Base-by-base conservation (phyloP, 2,113 vertebrate genomes). In the Halcyon senegalensis region DNA sequence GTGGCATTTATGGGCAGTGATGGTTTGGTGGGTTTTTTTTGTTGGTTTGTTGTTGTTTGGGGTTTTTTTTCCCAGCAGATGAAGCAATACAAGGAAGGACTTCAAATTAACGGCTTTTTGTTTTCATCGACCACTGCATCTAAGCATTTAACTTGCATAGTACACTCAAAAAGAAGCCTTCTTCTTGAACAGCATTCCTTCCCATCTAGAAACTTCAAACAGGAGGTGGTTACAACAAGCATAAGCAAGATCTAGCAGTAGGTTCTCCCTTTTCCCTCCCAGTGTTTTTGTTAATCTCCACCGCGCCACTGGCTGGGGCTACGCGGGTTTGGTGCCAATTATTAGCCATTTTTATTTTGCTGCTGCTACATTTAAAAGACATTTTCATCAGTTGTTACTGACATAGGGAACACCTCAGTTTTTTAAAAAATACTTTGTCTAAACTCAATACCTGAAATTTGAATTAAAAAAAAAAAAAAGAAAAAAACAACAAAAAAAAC, bases 61-160 rank as follows among this genome's bases (percentile, higher is more conserved):
- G 37, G 30, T 31, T 43, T 24, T 39, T 39, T 68, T 59, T 48
- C 62, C 5, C 74, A 81, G 58, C 51, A 66, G 55, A 75, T 85
- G 81, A 93, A 94, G 60, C 28, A 23, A 78, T 28, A 76, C 58
- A 51, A 84, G 90, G 87, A 90, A 95, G 79, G 87, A 83, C 59
- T 68, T 85, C 23, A 85, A 78, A 66, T 9, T 37, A 58, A 74
- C 86, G 39, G 28, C 31, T 27, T 37, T 60, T 56, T 56, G 44
- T 50, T 53, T 39, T 58, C 20, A 88, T n/a, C 69, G 88, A 58
- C 60, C 55, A 87, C 94, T 84, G 55, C 72, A 92, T 56, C 75
- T 91, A 91, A 95, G 89, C 62, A 43, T 35, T 91, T n/a, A 66
- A 80, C 86, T 91, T 96, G 93, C 97, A 97, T 62, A 97, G 94